Base-by-base conservation (phyloP, 2,797 vertebrate genomes). In the Pseudomugil tenellus region DNA sequence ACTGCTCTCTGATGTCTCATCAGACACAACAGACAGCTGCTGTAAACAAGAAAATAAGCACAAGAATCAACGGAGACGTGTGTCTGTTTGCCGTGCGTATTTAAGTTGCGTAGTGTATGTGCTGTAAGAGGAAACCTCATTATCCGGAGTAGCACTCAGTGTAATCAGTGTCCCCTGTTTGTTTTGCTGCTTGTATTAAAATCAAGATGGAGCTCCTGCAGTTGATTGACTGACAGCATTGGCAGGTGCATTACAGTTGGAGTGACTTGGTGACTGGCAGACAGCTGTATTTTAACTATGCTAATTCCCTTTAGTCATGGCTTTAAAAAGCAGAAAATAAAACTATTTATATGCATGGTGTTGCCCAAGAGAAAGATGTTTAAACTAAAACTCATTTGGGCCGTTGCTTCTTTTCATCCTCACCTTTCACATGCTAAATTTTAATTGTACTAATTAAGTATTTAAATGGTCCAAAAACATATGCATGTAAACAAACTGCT, bases 111-210 rank as follows among this genome's bases (percentile, higher is more conserved):
- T 28, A 25, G 17, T n/a, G 29, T 75, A 62, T 70, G 70, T 76
- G 76, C 63, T 37, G 58, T 60, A 25, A 28, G 67, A 70, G 69
- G 69, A 84, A 81, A 67, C 77, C 79, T 91, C 88, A 90, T 91
- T 88, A 85, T 62, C 78, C 81, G 83, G 88, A 92, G 88, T 89
- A 89, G 82, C 88, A 89, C 90, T 91, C 81, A 84, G 54, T 66
- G 69, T 87, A 90, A 90, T 91, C 83, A 90, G 76, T 25, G 80
- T 19, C 74, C 56, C 29, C 72, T 71, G 67, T 80, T 82, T 84
- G 84, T 75, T 80, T 60, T 35, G 53, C 64, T 58, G 72, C 65
- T 84, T 74, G 53, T 63, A 84, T 87, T 86, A 79, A 85, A 88
- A 74, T 82, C 75, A 86, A 74, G 66, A 84, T 70, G 73, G 75